Evolutionary conservation across 2,113 vertebrate genomes (phyloP).

Genomic region (Crotalus viridis): DNA sequence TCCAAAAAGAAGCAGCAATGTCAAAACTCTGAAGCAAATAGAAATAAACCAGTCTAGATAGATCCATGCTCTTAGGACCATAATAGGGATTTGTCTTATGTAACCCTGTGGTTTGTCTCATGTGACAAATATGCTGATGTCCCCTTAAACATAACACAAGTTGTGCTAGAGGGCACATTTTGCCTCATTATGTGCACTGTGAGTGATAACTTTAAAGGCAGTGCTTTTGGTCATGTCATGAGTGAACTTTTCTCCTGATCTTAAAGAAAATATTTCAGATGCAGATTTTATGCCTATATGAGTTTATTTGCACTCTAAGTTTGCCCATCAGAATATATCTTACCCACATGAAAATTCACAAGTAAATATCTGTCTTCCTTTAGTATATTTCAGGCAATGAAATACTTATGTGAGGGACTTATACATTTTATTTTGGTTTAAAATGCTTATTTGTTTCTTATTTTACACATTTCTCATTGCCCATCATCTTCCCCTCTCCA

Average conservation of each 20-base stretch:
- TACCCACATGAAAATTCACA: not conserved
- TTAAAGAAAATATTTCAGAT: not conserved
- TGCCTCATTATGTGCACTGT: not conserved
- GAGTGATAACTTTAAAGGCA: not conserved
- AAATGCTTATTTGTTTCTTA: not conserved
- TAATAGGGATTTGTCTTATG: not conserved
- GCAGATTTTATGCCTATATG: not conserved
- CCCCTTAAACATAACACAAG: not conserved
- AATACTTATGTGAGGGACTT: not conserved
- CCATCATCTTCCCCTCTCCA: too few species aligned
- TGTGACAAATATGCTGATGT: not conserved
- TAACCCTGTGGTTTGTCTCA: not conserved
- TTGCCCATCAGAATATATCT: not conserved
- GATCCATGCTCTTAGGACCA: not conserved
- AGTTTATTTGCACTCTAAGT: not conserved
- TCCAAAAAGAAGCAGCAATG: not conserved
- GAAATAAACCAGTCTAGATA: not conserved
- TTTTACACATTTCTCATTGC: not conserved
- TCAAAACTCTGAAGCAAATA: not conserved
- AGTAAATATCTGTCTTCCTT: not conserved
- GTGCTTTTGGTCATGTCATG: not conserved
- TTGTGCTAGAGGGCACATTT: not conserved
- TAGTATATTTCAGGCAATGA: not conserved
- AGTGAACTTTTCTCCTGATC: not conserved
- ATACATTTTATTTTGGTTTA: not conserved